A percentile compares a stretch with the other conserved stretches of the same genome.
phyloP scores from a whole-genome alignment of 2,113 vertebrate genomes.

The Sinocyclocheilus anshuiensis region DNA sequence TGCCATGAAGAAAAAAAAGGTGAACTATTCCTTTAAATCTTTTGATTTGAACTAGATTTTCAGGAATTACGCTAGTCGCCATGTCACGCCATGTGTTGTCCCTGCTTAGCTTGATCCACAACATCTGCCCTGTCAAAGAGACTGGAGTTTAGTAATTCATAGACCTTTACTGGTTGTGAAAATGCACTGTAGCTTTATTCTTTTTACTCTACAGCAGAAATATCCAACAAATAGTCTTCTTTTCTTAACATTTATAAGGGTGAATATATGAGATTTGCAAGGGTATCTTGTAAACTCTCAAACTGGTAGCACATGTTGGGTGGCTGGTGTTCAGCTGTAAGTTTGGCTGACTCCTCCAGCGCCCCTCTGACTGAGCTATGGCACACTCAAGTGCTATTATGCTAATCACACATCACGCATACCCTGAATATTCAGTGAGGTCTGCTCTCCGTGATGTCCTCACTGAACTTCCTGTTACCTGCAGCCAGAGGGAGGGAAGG shows the following conservation, averaged over 20 bases:
- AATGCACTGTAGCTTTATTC: not conserved
- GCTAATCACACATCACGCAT: conserved; percentile 49
- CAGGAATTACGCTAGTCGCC: not conserved
- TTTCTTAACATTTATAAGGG: not conserved
- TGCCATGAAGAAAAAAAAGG: no score
- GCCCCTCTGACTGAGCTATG: conserved; percentile 44
- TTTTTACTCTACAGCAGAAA: not conserved
- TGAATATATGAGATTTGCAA: not conserved
- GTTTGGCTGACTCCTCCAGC: conserved; percentile 34
- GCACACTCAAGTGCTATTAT: conserved; percentile 49
- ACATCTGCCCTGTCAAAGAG: not conserved
- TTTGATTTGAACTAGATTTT: not conserved
- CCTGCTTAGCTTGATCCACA: no score
- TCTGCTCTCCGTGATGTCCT: conserved; percentile 29
- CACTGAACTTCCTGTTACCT: conserved; percentile 45
- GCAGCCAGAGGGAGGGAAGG: not conserved
- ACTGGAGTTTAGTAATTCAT: not conserved
- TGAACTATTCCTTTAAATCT: not conserved
- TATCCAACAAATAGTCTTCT: not conserved
- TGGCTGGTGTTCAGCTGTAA: conserved; percentile 28
- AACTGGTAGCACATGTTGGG: not conserved
- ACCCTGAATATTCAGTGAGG: conserved; percentile 51
- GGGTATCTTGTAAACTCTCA: conserved; percentile 16
- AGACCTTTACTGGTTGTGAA: not conserved
- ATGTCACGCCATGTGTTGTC: not conserved